These are phyloP conservation scores for Gymnocephalus cernua DNA, from an alignment of 2,113 vertebrate species.

Conservation along the genomic window DNA sequence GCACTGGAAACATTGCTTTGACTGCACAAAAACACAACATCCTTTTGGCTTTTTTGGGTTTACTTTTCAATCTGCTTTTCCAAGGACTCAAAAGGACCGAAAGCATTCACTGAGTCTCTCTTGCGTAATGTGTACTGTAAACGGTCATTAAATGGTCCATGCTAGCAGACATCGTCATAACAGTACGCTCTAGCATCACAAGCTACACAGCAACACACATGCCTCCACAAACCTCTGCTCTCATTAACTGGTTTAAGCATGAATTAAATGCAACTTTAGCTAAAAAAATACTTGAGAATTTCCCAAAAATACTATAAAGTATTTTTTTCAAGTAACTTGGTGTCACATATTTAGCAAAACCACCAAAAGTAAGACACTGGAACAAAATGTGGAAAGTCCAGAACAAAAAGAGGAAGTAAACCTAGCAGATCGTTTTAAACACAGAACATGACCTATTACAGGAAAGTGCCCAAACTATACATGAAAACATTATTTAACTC, in stretches of 20 bases:
- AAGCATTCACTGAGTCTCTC: background rate
- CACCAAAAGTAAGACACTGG: background rate
- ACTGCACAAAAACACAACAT: slow-evolving; percentile 23
- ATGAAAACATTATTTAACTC: background rate
- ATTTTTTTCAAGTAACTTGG: background rate
- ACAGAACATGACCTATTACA: background rate
- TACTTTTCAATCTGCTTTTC: background rate
- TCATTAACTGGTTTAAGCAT: background rate
- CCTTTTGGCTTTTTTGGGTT: background rate
- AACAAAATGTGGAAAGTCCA: background rate
- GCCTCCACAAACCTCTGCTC: background rate
- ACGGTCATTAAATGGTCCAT: background rate
- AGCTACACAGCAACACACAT: background rate
- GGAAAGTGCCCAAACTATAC: background rate
- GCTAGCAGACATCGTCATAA: background rate
- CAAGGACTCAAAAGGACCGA: background rate
- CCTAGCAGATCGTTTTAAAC: background rate
- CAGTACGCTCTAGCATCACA: background rate
- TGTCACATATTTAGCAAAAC: background rate
- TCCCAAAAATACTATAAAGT: too few species aligned
- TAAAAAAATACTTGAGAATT: too few species aligned
- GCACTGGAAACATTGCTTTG: slow-evolving; percentile 7
- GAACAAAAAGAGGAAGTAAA: background rate
- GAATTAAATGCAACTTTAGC: background rate
- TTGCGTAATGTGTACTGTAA: background rate